These are phyloP conservation scores for Acrobasis repandana DNA, from an alignment of 2,888 invertebrate genomes.

Conservation along the genomic window DNA sequence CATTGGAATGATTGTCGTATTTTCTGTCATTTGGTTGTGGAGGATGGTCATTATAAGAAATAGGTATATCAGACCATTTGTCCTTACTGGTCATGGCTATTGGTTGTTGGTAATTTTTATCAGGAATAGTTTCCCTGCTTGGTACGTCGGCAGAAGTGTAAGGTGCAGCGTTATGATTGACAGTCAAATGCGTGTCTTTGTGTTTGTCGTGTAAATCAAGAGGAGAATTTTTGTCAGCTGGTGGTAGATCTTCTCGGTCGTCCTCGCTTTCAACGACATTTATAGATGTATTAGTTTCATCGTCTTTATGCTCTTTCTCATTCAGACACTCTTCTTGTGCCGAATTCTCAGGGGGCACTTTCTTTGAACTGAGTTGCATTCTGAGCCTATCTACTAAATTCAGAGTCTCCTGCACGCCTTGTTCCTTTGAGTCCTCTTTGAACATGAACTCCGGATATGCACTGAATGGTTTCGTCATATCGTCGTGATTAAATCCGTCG, in stretches of 20 bases:
- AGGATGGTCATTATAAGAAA: constrained; percentile 46
- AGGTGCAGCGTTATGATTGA: constrained; percentile 44
- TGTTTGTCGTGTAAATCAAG: constrained; percentile 40
- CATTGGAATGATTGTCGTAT: constrained; percentile 47
- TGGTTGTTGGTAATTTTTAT: constrained; percentile 49
- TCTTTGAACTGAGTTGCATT: constrained; percentile 86
- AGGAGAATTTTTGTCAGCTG: constrained; percentile 37
- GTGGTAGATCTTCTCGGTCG: constrained; percentile 37
- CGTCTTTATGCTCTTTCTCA: constrained; percentile 51
- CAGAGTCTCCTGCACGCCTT: constrained; percentile 90
- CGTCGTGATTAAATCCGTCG: constrained; percentile 86
- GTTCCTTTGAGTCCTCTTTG: constrained; percentile 91
- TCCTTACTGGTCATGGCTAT: constrained; percentile 55
- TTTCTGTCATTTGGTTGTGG: constrained; percentile 50
- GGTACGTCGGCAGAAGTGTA: constrained; percentile 37
- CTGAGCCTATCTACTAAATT: constrained; percentile 93
- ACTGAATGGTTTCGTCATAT: constrained; percentile 85
- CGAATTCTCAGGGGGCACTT: constrained; percentile 78
- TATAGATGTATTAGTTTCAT: constrained; percentile 39
- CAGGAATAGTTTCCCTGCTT: constrained; percentile 38
- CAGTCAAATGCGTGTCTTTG: constrained; percentile 40
- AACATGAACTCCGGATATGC: constrained; percentile 86
- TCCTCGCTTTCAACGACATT: constrained; percentile 52
- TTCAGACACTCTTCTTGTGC: constrained; percentile 60
- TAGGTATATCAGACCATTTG: constrained; percentile 55